Evolutionary conservation across 2,113 vertebrate genomes (phyloP), one percentile per base, ranked within the genome.

Genomic region (Aythya baeri): DNA sequence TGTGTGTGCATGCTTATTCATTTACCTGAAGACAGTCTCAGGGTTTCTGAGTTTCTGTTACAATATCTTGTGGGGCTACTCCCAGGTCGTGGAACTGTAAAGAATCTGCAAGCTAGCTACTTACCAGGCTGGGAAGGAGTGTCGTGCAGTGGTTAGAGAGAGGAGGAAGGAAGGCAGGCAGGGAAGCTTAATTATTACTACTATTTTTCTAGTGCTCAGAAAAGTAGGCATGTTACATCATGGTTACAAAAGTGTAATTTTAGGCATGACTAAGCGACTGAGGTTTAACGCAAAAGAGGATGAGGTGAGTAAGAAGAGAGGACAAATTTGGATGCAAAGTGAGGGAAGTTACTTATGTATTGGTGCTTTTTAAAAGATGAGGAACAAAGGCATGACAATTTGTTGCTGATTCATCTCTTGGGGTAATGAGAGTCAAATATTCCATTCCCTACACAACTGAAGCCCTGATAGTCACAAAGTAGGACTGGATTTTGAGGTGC

Each of bases 221-320:
- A 3, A 2, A n/a, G 32, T 18, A 18, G 38, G 26, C 27, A 43
- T 55, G 14, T 90, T 86, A 63, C 83, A 26, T 94, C 92, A 94
- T 17, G 88, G 95, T 43, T 92, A 67, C 61, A 75, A 21, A 62
- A 67, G 68, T 59, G 67, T 61, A 20, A 86, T 70, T 88, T 85
- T 70, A 71, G 75, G 50, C 31, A 36, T 90, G 95, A 95, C 72
- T 96, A 94, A 91, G 93, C 89, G 94, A 13, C 46, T 89, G 94
- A 95, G 88, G 91, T 94, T 92, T 91, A 63, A 63, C 0, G 0
- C 26, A 50, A 67, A 75, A 29, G 20, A 84, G 43, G 57, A 58
- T 73, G 61, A 86, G 52, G 46, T 88, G 75, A 89, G 58, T 43
- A 85, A 81, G 75, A 84, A 58, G 52, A 88, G 52, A 88, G n/a